These are phyloP conservation scores for Acanthopagrus latus DNA, from an alignment of 2,797 vertebrate species.

Conservation along the genomic window DNA sequence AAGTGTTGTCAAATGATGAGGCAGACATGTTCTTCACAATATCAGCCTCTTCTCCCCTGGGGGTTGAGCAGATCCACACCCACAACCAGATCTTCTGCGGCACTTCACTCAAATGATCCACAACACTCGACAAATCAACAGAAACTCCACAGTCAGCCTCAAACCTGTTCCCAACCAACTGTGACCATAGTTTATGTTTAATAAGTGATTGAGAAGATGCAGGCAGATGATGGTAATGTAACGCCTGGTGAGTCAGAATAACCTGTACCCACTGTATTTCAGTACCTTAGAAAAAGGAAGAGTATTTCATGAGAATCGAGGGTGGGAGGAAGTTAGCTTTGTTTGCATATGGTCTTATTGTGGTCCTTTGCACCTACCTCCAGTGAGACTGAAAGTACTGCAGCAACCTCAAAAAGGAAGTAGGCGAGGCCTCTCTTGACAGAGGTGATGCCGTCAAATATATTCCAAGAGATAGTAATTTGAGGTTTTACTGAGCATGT, in stretches of 20 bases:
- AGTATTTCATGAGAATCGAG: conserved; percentile 55
- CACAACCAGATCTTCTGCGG: conserved; percentile 31
- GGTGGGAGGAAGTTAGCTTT: conserved; percentile 50
- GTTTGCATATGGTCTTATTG: conserved; percentile 74
- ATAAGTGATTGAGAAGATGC: not conserved
- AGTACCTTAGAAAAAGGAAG: conserved; percentile 53
- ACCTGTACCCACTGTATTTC: not conserved
- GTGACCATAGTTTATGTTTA: conserved; percentile 13
- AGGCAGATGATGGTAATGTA: not conserved
- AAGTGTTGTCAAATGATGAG: conserved; percentile 40
- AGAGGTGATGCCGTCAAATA: conserved; percentile 33
- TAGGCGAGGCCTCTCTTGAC: conserved; percentile 68
- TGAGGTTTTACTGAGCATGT: conserved; percentile 15
- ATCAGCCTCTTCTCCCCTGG: conserved; percentile 31
- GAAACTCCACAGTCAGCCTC: not conserved
- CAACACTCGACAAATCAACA: conserved; percentile 12
- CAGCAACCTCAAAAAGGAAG: conserved; percentile 79
- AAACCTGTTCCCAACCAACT: conserved; percentile 21
- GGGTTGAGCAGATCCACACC: conserved; percentile 28
- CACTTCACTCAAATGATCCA: conserved; percentile 31
- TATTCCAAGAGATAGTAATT: conserved; percentile 46
- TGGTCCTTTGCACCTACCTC: conserved; percentile 73
- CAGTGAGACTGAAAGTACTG: conserved; percentile 62
- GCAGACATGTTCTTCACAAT: conserved; percentile 14
- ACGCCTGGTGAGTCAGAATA: not conserved